Conservation (phyloP, 2,797 vertebrate species). For the Rhincodon typus region DNA sequence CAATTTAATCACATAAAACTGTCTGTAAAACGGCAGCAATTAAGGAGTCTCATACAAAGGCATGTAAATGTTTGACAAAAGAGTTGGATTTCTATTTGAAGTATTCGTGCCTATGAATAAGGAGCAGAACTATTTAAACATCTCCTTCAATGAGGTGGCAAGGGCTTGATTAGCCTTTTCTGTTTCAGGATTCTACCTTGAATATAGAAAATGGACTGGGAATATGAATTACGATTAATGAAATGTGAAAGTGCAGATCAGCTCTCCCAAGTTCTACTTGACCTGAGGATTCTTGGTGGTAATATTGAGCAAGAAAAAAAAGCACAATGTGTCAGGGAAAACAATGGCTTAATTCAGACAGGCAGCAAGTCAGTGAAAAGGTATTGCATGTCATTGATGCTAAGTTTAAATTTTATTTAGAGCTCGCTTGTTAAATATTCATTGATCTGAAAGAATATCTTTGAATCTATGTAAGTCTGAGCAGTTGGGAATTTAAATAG, state of each 20-base stretch:
- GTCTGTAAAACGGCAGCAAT: background rate
- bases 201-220: background rate
- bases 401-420: background rate
- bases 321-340: background rate
- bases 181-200: background rate
- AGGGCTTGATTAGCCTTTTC: background rate
- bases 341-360: background rate
- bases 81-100: background rate
- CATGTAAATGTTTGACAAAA: background rate
- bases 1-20: background rate
- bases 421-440: background rate
- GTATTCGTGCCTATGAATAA: background rate
- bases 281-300: background rate
- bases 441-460: background rate
- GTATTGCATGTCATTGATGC: background rate
- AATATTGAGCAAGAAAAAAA: background rate
- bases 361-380: background rate
- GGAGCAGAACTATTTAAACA: background rate
- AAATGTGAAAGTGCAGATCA: background rate
- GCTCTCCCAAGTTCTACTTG: background rate
- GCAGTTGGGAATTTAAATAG: background rate
- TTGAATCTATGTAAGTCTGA: background rate
- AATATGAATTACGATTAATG: background rate
- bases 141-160: background rate
- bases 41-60: background rate